These are phyloP conservation scores for Phallusia fumigata DNA, from an alignment of 23 tunicate genomes.

Conservation along the genomic window DNA sequence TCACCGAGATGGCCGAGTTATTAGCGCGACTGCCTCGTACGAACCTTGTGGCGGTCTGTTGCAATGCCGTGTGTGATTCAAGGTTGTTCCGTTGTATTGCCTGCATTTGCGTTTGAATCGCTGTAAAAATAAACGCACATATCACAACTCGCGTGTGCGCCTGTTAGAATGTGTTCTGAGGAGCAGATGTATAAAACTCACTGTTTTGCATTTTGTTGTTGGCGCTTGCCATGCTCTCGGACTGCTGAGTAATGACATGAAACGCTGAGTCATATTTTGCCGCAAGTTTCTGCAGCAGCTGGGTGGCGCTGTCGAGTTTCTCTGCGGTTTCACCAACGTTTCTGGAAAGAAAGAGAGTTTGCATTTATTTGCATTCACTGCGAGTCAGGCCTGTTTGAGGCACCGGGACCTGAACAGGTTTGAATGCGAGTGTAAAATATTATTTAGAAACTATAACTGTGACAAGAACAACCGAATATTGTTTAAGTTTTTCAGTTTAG, in stretches of 20 bases:
- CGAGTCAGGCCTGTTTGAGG: no score
- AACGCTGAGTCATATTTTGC: constrained; percentile 66
- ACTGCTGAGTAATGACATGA: constrained; percentile 56
- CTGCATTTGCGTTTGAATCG: constrained; percentile 28
- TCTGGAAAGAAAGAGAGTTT: constrained; percentile 20
- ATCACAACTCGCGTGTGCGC: no score
- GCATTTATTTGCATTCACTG: no score
- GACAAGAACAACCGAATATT: no score
- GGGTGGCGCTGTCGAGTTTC: constrained; percentile 57
- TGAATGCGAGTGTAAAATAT: no score
- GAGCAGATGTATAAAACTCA: not conserved
- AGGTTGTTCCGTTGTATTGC: constrained; percentile 47
- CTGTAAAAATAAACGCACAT: constrained; percentile 24
- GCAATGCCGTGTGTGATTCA: constrained; percentile 43
- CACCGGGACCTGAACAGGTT: no score
- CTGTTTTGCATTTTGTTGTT: constrained; percentile 23
- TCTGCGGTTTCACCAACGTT: constrained; percentile 55
- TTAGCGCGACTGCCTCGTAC: no score
- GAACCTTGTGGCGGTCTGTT: constrained; percentile 75
- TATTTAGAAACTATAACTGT: no score
- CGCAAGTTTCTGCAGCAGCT: constrained; percentile 48
- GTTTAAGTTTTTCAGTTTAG: no score
- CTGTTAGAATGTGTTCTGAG: not conserved
- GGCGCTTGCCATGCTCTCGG: constrained; percentile 32
- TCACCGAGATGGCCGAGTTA: no score